phyloP scores from a whole-genome alignment of 2,888 invertebrate genomes.

The Leptopilina drosophilae region DNA sequence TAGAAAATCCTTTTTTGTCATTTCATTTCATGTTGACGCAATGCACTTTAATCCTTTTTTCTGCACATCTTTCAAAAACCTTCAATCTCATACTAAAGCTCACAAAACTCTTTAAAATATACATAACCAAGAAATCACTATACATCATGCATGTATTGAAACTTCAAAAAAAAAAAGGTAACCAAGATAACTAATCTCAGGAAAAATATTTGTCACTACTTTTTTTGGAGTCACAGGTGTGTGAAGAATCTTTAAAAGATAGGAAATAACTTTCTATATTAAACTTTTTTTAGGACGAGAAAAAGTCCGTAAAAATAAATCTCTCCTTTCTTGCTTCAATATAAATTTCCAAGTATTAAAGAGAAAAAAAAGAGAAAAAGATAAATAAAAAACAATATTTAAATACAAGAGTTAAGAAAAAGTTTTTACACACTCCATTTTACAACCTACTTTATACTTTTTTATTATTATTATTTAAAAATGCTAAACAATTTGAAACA shows the following conservation, averaged over 20 bases:
- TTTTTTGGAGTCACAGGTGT: not conserved
- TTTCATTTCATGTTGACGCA: too few relatives aligned
- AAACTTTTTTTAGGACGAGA: not conserved
- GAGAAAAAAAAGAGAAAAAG: not conserved
- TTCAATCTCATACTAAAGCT: too few relatives aligned
- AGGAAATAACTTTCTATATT: not conserved
- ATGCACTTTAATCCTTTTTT: too few relatives aligned
- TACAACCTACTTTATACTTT: not conserved
- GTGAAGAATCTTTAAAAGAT: not conserved
- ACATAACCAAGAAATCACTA: too few relatives aligned
- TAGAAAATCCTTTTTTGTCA: too few relatives aligned
- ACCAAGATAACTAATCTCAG: not conserved
- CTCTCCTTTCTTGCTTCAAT: not conserved
- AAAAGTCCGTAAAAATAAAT: not conserved
- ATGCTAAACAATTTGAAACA: constrained; percentile 5
- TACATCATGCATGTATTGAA: not conserved
- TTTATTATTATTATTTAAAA: not conserved
- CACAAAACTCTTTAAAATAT: not conserved
- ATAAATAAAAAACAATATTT: not conserved
- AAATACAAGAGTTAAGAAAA: not conserved
- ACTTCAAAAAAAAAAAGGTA: not conserved
- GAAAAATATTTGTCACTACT: constrained; percentile 9
- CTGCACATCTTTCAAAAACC: too few relatives aligned
- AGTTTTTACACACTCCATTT: not conserved
- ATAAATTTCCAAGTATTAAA: not conserved